These are phyloP conservation scores for Agraylea sexmaculata DNA, from an alignment of 1,140 invertebrate genomes.

Conservation along the genomic window DNA sequence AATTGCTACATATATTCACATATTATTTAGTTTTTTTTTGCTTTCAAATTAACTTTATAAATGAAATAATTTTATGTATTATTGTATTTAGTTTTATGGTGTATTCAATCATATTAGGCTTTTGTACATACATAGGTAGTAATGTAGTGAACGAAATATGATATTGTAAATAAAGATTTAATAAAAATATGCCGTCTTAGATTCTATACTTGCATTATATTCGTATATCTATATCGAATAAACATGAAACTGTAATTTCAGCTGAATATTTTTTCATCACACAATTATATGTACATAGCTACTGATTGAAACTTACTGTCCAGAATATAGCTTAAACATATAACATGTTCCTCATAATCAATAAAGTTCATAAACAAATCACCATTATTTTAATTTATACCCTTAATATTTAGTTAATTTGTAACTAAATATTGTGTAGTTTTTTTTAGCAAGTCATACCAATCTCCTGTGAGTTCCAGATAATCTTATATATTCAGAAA, in stretches of 20 bases:
- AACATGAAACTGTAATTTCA: conserved; percentile 10
- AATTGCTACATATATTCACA: conserved; percentile 1
- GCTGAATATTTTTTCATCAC: conserved; percentile 11
- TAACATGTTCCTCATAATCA: conserved; percentile 23
- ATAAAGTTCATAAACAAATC: no score
- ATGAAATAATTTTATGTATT: conserved; percentile 10
- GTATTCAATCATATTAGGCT: conserved; percentile 6
- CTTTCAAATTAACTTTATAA: conserved; percentile 3
- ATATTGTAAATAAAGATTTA: conserved; percentile 8
- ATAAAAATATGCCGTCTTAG: conserved; percentile 4
- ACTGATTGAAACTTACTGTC: conserved; percentile 18
- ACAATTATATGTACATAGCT: conserved; percentile 12
- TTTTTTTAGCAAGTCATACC: no score
- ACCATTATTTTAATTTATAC: no score
- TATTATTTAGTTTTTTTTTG: no score
- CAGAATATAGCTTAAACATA: conserved; percentile 21
- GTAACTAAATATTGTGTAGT: no score
- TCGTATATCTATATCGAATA: conserved; percentile 6
- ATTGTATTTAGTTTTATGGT: conserved; percentile 10
- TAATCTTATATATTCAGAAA: no score
- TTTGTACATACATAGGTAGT: no score
- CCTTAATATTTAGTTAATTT: no score
- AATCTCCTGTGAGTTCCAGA: no score
- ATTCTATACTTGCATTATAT: conserved; percentile 9
- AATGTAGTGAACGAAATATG: conserved; percentile 4